phyloP scores from a whole-genome alignment of 2,113 vertebrate genomes.

The Lophotis ruficrista region DNA sequence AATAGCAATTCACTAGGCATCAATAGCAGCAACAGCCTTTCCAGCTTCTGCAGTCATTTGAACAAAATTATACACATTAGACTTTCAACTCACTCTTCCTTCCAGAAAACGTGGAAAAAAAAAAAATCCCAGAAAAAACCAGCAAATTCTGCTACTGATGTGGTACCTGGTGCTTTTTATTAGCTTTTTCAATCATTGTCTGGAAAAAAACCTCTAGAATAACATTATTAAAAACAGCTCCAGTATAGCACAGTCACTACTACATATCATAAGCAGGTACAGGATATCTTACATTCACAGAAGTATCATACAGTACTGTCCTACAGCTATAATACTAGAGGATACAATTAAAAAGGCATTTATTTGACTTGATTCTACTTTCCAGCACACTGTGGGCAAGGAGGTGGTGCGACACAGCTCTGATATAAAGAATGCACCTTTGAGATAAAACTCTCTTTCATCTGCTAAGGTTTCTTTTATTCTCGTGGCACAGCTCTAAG shows the following conservation, averaged over 20 bases:
- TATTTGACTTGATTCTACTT: slow-evolving; percentile 79
- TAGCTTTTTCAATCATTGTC: slow-evolving; percentile 77
- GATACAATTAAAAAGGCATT: slow-evolving; percentile 81
- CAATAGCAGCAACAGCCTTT: slow-evolving; percentile 81
- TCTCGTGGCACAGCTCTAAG: slow-evolving; percentile 54
- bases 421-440: slow-evolving; percentile 63
- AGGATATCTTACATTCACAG: slow-evolving; percentile 80
- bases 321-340: slow-evolving; percentile 80
- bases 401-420: slow-evolving; percentile 63
- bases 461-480: not conserved
- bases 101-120: slow-evolving; percentile 33
- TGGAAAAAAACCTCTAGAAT: slow-evolving; percentile 77
- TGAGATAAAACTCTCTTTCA: slow-evolving; percentile 21
- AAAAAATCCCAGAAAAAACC: slow-evolving; percentile 62
- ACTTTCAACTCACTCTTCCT: slow-evolving; percentile 71
- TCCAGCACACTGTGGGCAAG: slow-evolving; percentile 74
- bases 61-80: slow-evolving; percentile 80
- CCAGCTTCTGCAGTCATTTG: slow-evolving; percentile 79
- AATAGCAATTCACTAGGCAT: slow-evolving; percentile 77
- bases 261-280: slow-evolving; percentile 79
- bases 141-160: slow-evolving; percentile 77
- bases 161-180: slow-evolving; percentile 76
- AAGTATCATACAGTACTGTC: slow-evolving; percentile 79
- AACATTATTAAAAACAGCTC: slow-evolving; percentile 80
- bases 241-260: slow-evolving; percentile 80